Evolutionary conservation across 2,888 invertebrate genomes (phyloP), one percentile per base, ranked within the genome.

Genomic region (Cephus rjabovi): DNA sequence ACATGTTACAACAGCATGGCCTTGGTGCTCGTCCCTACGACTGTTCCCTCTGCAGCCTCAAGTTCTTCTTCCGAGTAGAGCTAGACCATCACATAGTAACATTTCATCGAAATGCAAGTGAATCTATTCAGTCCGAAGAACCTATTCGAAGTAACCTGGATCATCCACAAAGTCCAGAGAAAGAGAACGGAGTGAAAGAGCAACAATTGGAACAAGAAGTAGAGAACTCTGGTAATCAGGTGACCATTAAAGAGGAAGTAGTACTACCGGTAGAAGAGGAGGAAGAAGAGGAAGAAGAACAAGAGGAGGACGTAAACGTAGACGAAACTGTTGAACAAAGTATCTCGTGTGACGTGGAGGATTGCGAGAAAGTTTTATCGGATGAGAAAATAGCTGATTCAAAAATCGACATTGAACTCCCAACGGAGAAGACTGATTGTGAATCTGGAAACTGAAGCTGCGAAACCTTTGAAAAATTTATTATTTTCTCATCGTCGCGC

Each of bases 1-100:
- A 98, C 91, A 95, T 98, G 91, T 92, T 95, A 0, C 89, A 90
- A 73, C 96, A 96, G 83, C 98, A 98, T 89, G 96, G 97, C 0
- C 91, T 95, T 1, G 95, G 96, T 15, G 95, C 96, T 1, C 93
- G 96, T 33, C 97, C 97, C 0, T 98, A 98, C 91, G 96, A 97
- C 89, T 98, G 98, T 89, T 94, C 94, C 15, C 93, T 95, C 30
- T 98, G 98, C 89, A 95, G 95, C 1, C 94, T 96, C 82, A 96
- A 96, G 85, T 98, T 97, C 92, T 98, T 97, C 92, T 98, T 98
- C 93, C 94, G 97, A 56, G 96, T 97, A 0, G 98, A 98, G 90
- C 92, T 98, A 4, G 97, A 98, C 86, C 98, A 98, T 90, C 98
- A 98, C 90, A 79, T 83, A 73, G 74, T 87, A 11, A 89, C 85